Evolutionary conservation across 2,888 invertebrate genomes (phyloP), one percentile per base, ranked within the genome.

Genomic region (Hanleya hanleyi): DNA sequence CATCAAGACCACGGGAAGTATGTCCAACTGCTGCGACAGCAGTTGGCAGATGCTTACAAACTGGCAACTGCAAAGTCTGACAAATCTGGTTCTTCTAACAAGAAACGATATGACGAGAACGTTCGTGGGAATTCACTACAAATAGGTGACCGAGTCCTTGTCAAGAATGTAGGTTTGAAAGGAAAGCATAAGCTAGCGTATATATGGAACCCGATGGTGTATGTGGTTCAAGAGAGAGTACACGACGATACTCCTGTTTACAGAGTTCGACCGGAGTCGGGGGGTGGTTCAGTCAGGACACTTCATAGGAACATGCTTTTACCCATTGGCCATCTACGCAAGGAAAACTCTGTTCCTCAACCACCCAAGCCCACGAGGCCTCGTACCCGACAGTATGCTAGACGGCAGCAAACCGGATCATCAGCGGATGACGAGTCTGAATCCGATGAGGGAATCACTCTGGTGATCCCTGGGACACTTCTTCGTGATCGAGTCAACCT

Each of bases 71-170:
- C n/a, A 22, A 18, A 57, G 26, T 26, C 70, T 5, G 29, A 64
- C 12, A 49, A 57, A 18, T 41, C 49, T n/a, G 32, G 35, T 22
- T 29, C 22, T 29, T 36, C 64, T 1, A 62, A 70, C n/a, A 73
- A 73, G 38, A 47, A 29, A 4, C 32, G 70, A 3, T 73, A 73
- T 66, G 73, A 70, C 35, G n/a, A 51, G 15, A 50, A 64, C 29
- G 70, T 71, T 41, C 9, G 73, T 15, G 47, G 57, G 18, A 35
- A 35, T 22, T 49, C 32, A 4, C 15, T 77, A 29, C 33, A 33
- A 15, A 29, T 37, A 26, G 77, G 77, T 6, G 77, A 77, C 38
- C n/a, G 68, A 15, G 77, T 76, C 1, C 37, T 76, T 1, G 36
- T 76, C 5, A 51, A 61, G n/a, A 64, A 70, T 64, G 73, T 73